phyloP scores from a whole-genome alignment of 2,113 vertebrate species.

The Numida meleagris region DNA sequence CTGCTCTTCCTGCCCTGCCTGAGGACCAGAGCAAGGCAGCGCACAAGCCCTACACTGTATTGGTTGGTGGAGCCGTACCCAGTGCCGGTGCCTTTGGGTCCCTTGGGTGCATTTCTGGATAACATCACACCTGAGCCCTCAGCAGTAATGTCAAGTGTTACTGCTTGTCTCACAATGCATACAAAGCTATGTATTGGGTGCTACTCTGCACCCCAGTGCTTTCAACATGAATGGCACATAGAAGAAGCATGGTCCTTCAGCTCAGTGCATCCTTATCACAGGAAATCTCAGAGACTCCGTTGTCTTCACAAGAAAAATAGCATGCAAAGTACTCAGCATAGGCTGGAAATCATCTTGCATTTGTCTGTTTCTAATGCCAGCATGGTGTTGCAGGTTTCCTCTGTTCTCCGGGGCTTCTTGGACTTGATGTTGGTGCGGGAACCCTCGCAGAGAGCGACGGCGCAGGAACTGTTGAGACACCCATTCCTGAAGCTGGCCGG shows the following conservation, averaged over 20 bases:
- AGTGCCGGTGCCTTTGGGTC: neutral
- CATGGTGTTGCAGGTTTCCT: slow-evolving; percentile 85
- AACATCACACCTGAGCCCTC: neutral
- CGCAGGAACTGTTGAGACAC: slow-evolving; percentile 92
- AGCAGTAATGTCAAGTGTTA: too few relatives aligned
- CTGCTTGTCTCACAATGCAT: neutral
- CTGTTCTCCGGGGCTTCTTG: slow-evolving; percentile 90
- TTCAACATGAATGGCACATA: fast-evolving
- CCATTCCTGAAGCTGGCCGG: slow-evolving; percentile 94
- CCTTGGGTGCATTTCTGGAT: neutral
- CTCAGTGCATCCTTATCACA: neutral
- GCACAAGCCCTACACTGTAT: fast-evolving
- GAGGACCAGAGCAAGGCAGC: fast-evolving
- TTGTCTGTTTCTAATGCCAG: neutral
- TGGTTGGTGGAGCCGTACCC: fast-evolving
- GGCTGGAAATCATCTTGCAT: fast-evolving
- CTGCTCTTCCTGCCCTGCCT: neutral
- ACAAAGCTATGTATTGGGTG: neutral
- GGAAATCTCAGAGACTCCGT: neutral
- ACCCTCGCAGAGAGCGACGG: slow-evolving; percentile 93
- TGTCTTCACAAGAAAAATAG: neutral
- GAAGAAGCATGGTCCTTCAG: fast-evolving
- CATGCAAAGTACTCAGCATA: fast-evolving
- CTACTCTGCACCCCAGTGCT: neutral
- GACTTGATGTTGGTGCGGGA: slow-evolving; percentile 97